Evolutionary conservation across 2,888 invertebrate genomes (phyloP).

Genomic region (Hydropsyche betteni): DNA sequence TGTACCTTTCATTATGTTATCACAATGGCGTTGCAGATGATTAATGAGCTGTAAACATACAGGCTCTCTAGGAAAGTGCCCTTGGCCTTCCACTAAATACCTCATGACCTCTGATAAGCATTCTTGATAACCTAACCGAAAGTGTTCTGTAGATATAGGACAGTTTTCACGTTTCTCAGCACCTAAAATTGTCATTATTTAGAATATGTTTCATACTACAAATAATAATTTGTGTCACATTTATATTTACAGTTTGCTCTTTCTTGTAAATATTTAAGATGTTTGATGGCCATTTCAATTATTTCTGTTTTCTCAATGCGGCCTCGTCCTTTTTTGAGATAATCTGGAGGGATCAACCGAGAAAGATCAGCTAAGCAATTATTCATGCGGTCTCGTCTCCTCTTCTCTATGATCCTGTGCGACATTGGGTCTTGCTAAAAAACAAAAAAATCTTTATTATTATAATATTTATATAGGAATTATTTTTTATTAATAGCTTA

Average conservation of each 20-base stretch:
- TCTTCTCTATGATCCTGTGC: slow-evolving; percentile 96
- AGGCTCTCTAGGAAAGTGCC: slow-evolving; percentile 80
- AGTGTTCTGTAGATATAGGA: slow-evolving; percentile 64
- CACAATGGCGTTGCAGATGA: slow-evolving; percentile 87
- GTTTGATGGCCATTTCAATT: slow-evolving; percentile 96
- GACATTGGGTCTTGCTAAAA: slow-evolving; percentile 93
- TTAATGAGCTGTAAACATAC: slow-evolving; percentile 82
- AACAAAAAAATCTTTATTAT: slow-evolving; percentile 37
- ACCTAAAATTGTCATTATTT: slow-evolving; percentile 32
- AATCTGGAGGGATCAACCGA: slow-evolving; percentile 90
- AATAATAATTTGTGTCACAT: neutral
- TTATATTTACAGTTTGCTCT: slow-evolving; percentile 61
- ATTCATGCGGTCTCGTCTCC: slow-evolving; percentile 96
- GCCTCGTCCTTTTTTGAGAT: slow-evolving; percentile 93
- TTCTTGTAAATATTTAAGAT: slow-evolving; percentile 89
- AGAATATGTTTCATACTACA: slow-evolving; percentile 13
- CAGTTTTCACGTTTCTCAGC: slow-evolving; percentile 39
- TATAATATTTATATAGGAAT: no score
- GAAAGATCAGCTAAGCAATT: slow-evolving; percentile 95
- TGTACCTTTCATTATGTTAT: slow-evolving; percentile 68
- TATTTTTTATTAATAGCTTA: no score
- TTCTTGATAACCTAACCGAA: slow-evolving; percentile 88
- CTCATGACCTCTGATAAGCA: slow-evolving; percentile 90
- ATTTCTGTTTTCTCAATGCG: slow-evolving; percentile 98
- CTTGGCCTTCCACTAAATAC: slow-evolving; percentile 87